phyloP scores from a whole-genome alignment of 2,113 vertebrate genomes.

The Stomatorhinus ivindoensis region DNA sequence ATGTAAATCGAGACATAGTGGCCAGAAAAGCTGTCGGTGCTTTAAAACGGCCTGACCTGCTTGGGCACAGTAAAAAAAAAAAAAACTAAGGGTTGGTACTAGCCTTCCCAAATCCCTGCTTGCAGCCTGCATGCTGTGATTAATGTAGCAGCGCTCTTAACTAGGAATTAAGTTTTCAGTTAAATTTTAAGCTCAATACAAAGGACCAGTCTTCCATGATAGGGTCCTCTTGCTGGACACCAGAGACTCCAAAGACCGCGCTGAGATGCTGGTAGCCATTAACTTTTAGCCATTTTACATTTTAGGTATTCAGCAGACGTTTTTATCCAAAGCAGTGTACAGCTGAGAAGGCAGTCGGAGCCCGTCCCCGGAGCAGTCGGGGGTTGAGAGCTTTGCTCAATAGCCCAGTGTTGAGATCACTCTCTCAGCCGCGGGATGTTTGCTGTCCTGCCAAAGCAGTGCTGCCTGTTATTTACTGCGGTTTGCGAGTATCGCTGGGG shows the following conservation, averaged over 20 bases:
- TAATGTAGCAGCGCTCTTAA: not conserved
- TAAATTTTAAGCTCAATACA: not conserved
- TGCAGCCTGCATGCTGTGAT: not conserved
- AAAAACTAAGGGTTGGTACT: not conserved
- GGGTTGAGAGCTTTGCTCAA: not conserved
- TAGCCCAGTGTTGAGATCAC: not conserved
- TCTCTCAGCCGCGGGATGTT: not conserved
- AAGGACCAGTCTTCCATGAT: not conserved
- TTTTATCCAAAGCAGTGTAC: not conserved
- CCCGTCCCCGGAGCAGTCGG: not conserved
- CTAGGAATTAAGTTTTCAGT: not conserved
- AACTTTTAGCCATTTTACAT: not conserved
- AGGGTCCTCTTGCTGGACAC: not conserved
- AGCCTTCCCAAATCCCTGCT: not conserved
- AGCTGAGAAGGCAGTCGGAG: not conserved
- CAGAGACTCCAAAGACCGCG: not conserved
- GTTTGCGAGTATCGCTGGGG: not conserved
- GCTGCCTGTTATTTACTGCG: not conserved
- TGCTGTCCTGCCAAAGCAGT: not conserved
- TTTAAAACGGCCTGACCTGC: not conserved
- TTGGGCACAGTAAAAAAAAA: not conserved
- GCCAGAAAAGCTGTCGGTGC: not conserved
- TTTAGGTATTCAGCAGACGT: not conserved
- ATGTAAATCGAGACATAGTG: not conserved
- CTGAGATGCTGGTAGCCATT: not conserved